Evolutionary conservation across 2,888 invertebrate species (phyloP).

Genomic region (Campoplex nolae): DNA sequence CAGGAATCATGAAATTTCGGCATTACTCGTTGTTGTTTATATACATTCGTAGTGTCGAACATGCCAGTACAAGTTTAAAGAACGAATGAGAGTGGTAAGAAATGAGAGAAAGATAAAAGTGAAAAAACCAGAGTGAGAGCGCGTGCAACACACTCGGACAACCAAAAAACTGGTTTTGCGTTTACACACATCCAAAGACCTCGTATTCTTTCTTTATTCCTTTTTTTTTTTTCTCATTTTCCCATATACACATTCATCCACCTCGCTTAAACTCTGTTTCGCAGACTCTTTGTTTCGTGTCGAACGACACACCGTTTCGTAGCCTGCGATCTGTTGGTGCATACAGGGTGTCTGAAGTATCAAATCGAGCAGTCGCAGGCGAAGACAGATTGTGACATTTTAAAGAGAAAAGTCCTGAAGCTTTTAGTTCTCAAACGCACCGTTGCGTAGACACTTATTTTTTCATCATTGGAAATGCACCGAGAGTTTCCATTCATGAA

Average conservation of each 20-base stretch:
- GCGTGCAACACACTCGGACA: slow-evolving; percentile 50
- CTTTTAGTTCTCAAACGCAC: not conserved
- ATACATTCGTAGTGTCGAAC: not conserved
- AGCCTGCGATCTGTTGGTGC: not conserved
- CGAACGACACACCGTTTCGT: slow-evolving; percentile 11
- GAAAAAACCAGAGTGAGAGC: slow-evolving; percentile 35
- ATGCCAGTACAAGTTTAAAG: not conserved
- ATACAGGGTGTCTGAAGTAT: not conserved
- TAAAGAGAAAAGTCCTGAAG: no score
- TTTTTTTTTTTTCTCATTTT: slow-evolving; percentile 9
- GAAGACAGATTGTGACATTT: no score
- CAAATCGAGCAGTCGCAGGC: not conserved
- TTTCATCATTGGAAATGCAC: not conserved
- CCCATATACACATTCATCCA: slow-evolving; percentile 3
- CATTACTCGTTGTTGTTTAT: not conserved
- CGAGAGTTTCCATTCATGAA: no score
- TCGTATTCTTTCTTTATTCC: not conserved
- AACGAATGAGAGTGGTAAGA: not conserved
- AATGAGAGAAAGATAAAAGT: slow-evolving; percentile 15
- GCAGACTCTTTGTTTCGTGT: slow-evolving; percentile 29
- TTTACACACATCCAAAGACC: slow-evolving; percentile 4
- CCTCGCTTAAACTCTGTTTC: slow-evolving; percentile 15
- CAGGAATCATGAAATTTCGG: not conserved
- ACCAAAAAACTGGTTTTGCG: slow-evolving; percentile 68
- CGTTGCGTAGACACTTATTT: not conserved